Evolutionary conservation across 2,113 vertebrate species (phyloP).

Genomic region (Triplophysa rosa): DNA sequence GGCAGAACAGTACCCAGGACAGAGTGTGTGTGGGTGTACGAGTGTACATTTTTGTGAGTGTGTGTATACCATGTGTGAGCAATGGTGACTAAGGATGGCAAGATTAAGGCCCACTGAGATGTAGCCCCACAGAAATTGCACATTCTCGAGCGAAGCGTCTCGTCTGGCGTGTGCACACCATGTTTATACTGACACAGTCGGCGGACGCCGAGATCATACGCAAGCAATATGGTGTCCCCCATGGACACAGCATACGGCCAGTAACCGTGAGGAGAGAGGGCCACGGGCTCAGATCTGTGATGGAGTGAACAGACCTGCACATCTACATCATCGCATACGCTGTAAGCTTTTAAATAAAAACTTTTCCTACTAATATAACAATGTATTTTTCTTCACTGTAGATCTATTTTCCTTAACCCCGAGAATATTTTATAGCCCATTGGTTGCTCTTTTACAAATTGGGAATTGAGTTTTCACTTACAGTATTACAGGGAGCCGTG

Average conservation of each 20-base stretch:
- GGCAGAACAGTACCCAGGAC: constrained; percentile 35
- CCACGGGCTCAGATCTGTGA: constrained; percentile 30
- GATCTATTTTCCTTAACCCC: too few relatives aligned
- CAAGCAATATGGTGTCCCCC: constrained; percentile 60
- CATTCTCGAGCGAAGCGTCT: constrained; percentile 32
- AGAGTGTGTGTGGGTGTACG: constrained; percentile 41
- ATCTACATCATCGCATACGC: constrained; percentile 13
- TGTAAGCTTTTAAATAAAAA: too few relatives aligned
- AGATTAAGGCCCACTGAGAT: constrained; percentile 44
- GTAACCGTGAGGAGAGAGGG: constrained; percentile 29
- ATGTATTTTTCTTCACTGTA: too few relatives aligned
- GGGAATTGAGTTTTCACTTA: too few relatives aligned
- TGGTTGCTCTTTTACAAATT: too few relatives aligned
- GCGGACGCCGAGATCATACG: constrained; percentile 54
- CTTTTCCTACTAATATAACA: too few relatives aligned
- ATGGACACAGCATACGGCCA: constrained; percentile 51
- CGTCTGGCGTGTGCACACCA: constrained; percentile 42
- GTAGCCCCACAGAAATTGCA: constrained; percentile 45
- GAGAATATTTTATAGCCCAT: too few relatives aligned
- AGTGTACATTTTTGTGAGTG: not conserved
- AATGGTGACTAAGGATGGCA: constrained; percentile 30
- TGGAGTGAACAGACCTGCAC: constrained; percentile 6
- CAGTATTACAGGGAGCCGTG: too few relatives aligned
- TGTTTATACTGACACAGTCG: constrained; percentile 56
- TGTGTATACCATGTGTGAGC: constrained; percentile 11